Base-by-base conservation (phyloP, 2,113 vertebrate species). In the Garra rufa region DNA sequence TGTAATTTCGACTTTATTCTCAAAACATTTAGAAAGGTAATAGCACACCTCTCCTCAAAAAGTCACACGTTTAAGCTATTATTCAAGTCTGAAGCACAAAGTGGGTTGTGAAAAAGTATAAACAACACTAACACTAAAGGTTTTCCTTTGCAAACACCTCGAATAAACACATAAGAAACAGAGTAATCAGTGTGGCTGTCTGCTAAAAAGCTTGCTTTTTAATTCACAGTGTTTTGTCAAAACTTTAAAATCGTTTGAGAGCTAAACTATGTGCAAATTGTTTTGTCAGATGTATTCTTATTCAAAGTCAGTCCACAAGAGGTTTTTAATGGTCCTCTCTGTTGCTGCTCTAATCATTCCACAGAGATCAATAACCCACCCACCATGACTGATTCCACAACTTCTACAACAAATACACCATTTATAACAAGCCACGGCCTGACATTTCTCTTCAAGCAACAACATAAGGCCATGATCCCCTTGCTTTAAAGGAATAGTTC, bases 321-420 rank as follows among this genome's bases (percentile, higher is more conserved):
- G 82, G 77, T 46, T 87, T 87, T 80, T 67, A 84, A 75, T 48
- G 48, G 76, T 71, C 76, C 52, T 41, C 6, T 80, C 48, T 78
- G 74, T 69, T 79, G 55, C 73, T 79, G 80, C 73, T 59, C 17
- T 85, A 87, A 87, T 85, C 67, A 83, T 83, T n/a, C 34, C 65
- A 57, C 13, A n/a, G 55, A 70, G 65, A 87, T 85, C 83, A 74
- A 87, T 87, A 87, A 81, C 26, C 52, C 38, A 74, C 73, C 30
- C 63, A 24, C 38, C 28, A 21, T 83, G 83, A 79, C 77, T 69
- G 74, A 75, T 65, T 79, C 75, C 63, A 50, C 74, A 55, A 73
- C 61, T 61, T 77, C 75, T 24, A 76, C 75, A 81, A 81, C 74
- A 55, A 61, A 81, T 71, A 65, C 57, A 50, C 52, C 70, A 84